These are phyloP conservation scores for Nemurella pictetii DNA, from an alignment of 2,888 invertebrate species.

Conservation along the genomic window DNA sequence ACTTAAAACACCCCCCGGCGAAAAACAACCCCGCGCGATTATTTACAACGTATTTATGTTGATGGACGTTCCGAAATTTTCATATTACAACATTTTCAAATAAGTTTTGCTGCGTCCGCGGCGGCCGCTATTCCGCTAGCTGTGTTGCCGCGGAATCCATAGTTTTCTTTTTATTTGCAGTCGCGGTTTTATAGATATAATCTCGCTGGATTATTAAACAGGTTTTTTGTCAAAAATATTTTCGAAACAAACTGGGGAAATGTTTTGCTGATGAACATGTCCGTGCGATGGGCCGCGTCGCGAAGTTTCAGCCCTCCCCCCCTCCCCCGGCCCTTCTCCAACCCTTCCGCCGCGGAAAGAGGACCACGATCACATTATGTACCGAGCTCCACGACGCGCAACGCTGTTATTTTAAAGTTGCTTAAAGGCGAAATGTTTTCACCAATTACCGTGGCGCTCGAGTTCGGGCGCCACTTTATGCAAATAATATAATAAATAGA, in stretches of 20 bases:
- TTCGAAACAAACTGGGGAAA: background rate
- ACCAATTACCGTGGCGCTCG: background rate
- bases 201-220: background rate
- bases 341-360: too few species aligned
- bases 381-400: too few species aligned
- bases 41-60: background rate
- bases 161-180: background rate
- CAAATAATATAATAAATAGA: background rate
- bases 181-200: background rate
- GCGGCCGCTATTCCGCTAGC: background rate
- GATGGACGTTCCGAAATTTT: background rate
- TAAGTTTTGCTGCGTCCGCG: background rate
- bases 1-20: background rate
- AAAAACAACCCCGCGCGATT: background rate
- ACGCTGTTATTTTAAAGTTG: background rate
- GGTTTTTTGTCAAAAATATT: background rate
- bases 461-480: slow-evolving; percentile 7
- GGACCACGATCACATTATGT: too few species aligned
- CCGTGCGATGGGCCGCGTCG: too few species aligned
- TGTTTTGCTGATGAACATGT: background rate
- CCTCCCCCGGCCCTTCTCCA: too few species aligned
- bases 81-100: background rate
- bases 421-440: background rate
- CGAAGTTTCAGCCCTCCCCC: too few species aligned
- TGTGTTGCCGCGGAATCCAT: background rate